Evolutionary conservation across 2,113 vertebrate genomes (phyloP).

Genomic region (Gymnarchus niloticus): DNA sequence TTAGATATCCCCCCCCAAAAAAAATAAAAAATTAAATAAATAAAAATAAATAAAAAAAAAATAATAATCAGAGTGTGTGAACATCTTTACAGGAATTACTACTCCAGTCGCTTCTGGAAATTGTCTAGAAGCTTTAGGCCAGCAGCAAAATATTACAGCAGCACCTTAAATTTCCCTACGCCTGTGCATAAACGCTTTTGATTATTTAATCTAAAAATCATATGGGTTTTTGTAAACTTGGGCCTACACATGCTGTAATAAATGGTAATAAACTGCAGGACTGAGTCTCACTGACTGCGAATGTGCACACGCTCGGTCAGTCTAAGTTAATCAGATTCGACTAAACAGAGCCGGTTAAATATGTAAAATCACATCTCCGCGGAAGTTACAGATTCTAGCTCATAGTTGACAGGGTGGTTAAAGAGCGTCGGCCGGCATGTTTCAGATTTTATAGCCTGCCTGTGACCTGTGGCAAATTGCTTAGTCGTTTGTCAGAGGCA

Average conservation of each 20-base stretch:
- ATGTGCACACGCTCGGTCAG: background rate
- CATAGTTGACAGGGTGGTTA: background rate
- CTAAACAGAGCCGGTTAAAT: background rate
- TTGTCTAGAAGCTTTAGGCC: background rate
- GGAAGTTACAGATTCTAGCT: background rate
- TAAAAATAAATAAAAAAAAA: no score
- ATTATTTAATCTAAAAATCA: background rate
- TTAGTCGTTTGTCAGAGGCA: constrained; percentile 8
- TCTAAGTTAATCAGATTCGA: background rate
- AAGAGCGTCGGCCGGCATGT: background rate
- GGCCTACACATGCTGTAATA: constrained; percentile 8
- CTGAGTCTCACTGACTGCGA: background rate
- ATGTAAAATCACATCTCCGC: constrained; percentile 5
- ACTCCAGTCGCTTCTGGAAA: background rate
- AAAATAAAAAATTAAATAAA: no score
- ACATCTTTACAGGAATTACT: constrained; percentile 38
- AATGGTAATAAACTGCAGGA: background rate
- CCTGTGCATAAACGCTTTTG: background rate
- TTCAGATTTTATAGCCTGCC: background rate
- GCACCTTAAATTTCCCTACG: background rate
- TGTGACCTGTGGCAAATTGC: background rate
- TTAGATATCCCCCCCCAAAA: background rate
- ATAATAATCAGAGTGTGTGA: constrained; percentile 34
- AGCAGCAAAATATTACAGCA: background rate
- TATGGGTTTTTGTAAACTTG: background rate